A percentile compares a stretch with the other conserved stretches of the same genome.
phyloP scores from a whole-genome alignment of 2,888 invertebrate genomes.

The Listrodromus nycthemerus region DNA sequence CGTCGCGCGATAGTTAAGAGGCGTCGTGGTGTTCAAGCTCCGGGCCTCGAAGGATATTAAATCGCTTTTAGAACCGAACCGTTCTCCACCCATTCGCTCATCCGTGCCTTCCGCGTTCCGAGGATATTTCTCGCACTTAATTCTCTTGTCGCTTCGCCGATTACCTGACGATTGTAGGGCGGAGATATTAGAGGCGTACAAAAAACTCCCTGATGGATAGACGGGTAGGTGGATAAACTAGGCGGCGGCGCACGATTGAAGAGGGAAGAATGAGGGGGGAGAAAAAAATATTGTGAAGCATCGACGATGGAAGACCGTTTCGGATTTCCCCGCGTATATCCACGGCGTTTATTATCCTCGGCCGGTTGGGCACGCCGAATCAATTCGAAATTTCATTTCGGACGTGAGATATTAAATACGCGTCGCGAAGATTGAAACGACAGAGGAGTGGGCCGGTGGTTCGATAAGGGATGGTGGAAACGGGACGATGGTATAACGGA shows the following conservation, averaged over 20 bases:
- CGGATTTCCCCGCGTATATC: conserved; percentile 33
- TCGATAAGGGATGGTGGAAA: background rate
- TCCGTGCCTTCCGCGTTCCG: background rate
- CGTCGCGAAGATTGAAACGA: conserved; percentile 49
- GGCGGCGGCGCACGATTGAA: background rate
- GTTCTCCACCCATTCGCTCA: conserved; percentile 35
- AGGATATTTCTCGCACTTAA: conserved; percentile 46
- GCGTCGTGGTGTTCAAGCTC: conserved; percentile 53
- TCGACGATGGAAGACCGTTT: conserved; percentile 13
- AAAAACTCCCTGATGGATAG: conserved; percentile 46
- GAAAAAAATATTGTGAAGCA: conserved; percentile 19
- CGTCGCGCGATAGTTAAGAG: conserved; percentile 57
- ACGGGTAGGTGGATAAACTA: conserved; percentile 49
- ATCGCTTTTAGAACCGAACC: conserved; percentile 62
- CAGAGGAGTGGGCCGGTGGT: conserved; percentile 13
- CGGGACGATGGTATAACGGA: conserved; percentile 47
- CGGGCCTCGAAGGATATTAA: conserved; percentile 61
- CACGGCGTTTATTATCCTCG: conserved; percentile 54
- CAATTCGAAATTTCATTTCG: conserved; percentile 59
- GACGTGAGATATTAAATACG: conserved; percentile 60
- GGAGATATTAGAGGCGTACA: conserved; percentile 34
- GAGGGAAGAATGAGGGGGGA: conserved; percentile 5
- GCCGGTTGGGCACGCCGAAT: conserved; percentile 54
- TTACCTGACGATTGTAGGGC: conserved; percentile 24
- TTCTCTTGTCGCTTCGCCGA: conserved; percentile 53